Evolutionary conservation across 2,888 invertebrate species (phyloP), one percentile per base, ranked within the genome.

Genomic region (Scelioninae gen. 2): DNA sequence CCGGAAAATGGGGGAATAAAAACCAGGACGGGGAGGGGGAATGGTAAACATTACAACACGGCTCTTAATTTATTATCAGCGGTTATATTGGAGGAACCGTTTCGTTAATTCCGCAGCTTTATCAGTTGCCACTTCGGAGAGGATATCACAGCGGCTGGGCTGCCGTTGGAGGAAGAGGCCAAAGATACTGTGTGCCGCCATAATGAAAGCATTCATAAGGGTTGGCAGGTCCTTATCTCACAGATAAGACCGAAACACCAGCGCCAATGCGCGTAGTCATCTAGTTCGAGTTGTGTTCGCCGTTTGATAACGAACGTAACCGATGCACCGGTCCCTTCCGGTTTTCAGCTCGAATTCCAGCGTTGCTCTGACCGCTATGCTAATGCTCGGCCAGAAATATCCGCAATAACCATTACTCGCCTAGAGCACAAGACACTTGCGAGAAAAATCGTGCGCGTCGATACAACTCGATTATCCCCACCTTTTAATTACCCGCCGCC

Each of bases 161-260:
- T 53, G 58, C 39, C 57, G 58, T 63, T 52, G 63, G 70, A 70
- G 74, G 58, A 69, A 57, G 74, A 64, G 69, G 73, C 48, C 61
- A 67, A 45, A 75, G 77, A 78, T 77, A 75, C 75, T 73, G 68
- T 19, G 68, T 19, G 61, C 73, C 50, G 41, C 72, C 72, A 81
- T 81, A 84, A 83, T 83, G 80, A 81, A 79, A 76, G 81, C 82
- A 82, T 83, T 82, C 81, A 81, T 81, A 83, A 83, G 82, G 82
- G 82, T 80, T 82, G 82, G 79, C 79, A 78, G 79, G 79, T 80
- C 79, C 81, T 83, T 84, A 82, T 84, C 83, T 78, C 69, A 33
- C 58, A 76, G 81, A 82, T 82, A 83, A 83, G 81, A 78, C 75
- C 75, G 76, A 73, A 73, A 74, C n/a, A n/a, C 78, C 76, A 76